Conservation (phyloP, 2,888 invertebrate species). For the Drosophila meridionalis region DNA sequence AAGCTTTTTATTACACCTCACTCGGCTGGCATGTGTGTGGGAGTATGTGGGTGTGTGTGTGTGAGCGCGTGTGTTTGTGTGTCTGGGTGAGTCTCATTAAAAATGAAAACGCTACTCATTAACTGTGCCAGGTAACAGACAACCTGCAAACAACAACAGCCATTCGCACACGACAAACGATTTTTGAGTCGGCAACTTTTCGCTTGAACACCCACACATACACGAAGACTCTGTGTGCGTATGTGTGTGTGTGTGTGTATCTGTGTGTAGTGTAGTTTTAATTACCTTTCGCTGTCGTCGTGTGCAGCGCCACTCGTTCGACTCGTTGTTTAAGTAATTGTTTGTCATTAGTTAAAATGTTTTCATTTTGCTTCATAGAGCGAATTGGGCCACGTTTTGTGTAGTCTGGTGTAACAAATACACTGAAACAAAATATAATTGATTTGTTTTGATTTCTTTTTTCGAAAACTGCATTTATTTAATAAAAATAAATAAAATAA, state of each 20-base stretch:
- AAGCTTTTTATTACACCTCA: slow-evolving; percentile 75
- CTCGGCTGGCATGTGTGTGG: slow-evolving; percentile 14
- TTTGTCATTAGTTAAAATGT: slow-evolving; percentile 82
- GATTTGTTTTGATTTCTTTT: too few relatives aligned
- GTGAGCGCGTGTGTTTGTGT: slow-evolving; percentile 7
- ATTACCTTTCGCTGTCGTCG: slow-evolving; percentile 67
- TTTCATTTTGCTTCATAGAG: slow-evolving; percentile 69
- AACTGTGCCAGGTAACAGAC: slow-evolving; percentile 61
- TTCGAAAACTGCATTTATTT: too few relatives aligned
- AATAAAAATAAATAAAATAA: too few relatives aligned
- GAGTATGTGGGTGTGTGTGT: slow-evolving; percentile 17
- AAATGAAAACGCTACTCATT: slow-evolving; percentile 74
- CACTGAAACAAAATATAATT: slow-evolving; percentile 27
- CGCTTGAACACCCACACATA: slow-evolving; percentile 65
- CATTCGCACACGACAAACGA: slow-evolving; percentile 51
- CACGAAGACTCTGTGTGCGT: neutral
- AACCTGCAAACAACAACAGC: slow-evolving; percentile 38
- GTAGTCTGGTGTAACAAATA: slow-evolving; percentile 16
- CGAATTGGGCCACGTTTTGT: slow-evolving; percentile 42
- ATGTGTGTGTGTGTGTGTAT: slow-evolving; percentile 16
- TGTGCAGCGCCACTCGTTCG: slow-evolving; percentile 60
- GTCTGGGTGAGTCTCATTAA: slow-evolving; percentile 65
- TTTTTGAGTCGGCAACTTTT: slow-evolving; percentile 75
- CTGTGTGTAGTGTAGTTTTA: slow-evolving; percentile 63
- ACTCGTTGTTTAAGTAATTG: slow-evolving; percentile 81